Percentiles rank a stretch among this genome's conserved stretches.
Evolutionary conservation across 2,888 invertebrate species (phyloP).

Genomic region (Scotopteryx bipunctaria): DNA sequence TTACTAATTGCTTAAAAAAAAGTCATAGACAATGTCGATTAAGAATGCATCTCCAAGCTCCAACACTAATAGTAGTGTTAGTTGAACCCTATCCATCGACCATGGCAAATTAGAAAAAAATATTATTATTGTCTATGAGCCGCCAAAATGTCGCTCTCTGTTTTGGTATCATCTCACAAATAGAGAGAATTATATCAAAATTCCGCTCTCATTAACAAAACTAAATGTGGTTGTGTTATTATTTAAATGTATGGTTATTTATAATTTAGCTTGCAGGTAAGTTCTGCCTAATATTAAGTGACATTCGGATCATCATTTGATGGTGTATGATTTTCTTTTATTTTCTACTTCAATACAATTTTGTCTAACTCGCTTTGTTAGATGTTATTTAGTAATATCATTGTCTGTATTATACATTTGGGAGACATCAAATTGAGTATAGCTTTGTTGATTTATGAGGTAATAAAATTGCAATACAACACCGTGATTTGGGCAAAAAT

Average conservation of each 20-base stretch:
- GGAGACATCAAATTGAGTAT: background rate
- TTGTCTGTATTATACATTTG: background rate
- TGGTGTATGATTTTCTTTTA: constrained; percentile 24
- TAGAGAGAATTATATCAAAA: constrained; percentile 68
- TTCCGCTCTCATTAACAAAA: constrained; percentile 55
- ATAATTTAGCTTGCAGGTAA: constrained; percentile 31
- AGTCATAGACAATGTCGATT: too few relatives aligned
- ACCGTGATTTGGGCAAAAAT: constrained; percentile 4
- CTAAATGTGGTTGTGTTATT: constrained; percentile 41
- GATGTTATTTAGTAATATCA: background rate
- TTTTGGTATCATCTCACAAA: constrained; percentile 73
- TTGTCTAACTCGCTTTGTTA: background rate
- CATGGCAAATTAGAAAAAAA: background rate
- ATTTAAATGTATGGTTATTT: constrained; percentile 22
- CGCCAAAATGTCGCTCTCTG: constrained; percentile 79
- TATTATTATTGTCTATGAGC: constrained; percentile 52
- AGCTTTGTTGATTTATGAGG: background rate
- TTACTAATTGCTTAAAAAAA: too few relatives aligned
- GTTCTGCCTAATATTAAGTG: constrained; percentile 31
- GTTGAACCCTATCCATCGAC: background rate
- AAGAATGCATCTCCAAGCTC: too few relatives aligned
- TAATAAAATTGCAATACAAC: constrained; percentile 8
- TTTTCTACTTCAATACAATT: constrained; percentile 29
- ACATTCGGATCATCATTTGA: constrained; percentile 2
- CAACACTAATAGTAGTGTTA: too few relatives aligned